A percentile compares a stretch with the other conserved stretches of the same genome.
These are phyloP conservation scores for Morelia viridis DNA, from an alignment of 2,797 vertebrate genomes.

Conservation along the genomic window DNA sequence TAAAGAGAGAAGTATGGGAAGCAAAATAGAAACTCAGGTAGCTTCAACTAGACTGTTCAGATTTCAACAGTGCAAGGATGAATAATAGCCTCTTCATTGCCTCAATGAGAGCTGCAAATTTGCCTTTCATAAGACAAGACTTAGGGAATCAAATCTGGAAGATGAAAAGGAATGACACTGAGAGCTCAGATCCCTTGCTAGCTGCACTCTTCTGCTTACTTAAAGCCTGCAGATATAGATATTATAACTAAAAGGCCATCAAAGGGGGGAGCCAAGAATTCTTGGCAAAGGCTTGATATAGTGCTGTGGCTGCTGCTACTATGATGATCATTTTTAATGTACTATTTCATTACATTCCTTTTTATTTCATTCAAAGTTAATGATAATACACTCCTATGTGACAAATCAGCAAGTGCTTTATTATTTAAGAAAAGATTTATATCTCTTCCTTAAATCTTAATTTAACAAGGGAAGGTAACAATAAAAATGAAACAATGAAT, in stretches of 20 bases:
- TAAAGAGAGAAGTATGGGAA: constrained; percentile 68
- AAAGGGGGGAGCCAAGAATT: not conserved
- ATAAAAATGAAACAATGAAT: not conserved
- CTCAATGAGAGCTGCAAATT: constrained; percentile 56
- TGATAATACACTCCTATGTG: not conserved
- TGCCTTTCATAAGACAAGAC: constrained; percentile 52
- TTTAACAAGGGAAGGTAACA: not conserved
- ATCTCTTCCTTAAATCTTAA: not conserved
- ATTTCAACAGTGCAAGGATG: constrained; percentile 46
- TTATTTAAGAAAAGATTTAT: not conserved
- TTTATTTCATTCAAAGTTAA: not conserved
- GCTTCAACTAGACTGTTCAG: constrained; percentile 49
- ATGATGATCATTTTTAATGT: not conserved
- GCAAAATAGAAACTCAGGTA: constrained; percentile 50
- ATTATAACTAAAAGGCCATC: not conserved
- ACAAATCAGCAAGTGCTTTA: not conserved
- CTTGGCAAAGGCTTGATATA: not conserved
- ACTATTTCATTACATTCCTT: not conserved
- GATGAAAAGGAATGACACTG: constrained; percentile 30
- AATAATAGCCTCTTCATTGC: constrained; percentile 57
- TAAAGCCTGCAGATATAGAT: not conserved
- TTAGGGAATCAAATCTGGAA: constrained; percentile 49
- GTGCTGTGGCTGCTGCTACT: not conserved
- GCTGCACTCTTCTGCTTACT: constrained; percentile 14
- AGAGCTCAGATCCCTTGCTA: constrained; percentile 24